phyloP scores from a whole-genome alignment of 53 echinoderm and acorn worm species.

The Pentamera pediparva region DNA sequence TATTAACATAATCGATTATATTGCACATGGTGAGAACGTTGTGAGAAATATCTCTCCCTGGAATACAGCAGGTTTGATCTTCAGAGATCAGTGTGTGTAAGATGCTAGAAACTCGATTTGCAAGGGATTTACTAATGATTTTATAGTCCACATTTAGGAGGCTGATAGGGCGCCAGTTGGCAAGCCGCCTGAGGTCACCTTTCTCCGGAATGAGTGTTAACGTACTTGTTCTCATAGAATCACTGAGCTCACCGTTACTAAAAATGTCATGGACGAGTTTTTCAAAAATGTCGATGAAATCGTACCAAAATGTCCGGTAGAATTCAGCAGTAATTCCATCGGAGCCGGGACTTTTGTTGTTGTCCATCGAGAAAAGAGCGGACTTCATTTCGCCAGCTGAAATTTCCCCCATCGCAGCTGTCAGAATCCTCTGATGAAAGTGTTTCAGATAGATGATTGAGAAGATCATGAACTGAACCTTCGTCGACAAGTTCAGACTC shows the following conservation, averaged over 20 bases:
- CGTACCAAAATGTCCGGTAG: not conserved
- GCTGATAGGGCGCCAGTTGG: constrained; percentile 21
- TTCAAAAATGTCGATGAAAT: not conserved
- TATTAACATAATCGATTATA: not conserved
- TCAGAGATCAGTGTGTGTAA: not conserved
- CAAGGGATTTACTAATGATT: constrained; percentile 13
- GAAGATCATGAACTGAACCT: not conserved
- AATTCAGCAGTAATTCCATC: not conserved
- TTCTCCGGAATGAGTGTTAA: constrained; percentile 21
- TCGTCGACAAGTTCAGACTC: not conserved
- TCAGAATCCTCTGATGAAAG: not conserved
- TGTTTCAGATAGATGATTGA: not conserved
- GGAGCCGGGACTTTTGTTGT: constrained; percentile 18
- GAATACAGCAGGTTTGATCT: constrained; percentile 25
- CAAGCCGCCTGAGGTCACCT: not conserved
- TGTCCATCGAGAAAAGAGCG: constrained; percentile 5
- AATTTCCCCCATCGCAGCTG: not conserved
- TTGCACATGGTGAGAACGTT: constrained; percentile 17
- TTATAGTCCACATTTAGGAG: constrained; percentile 20
- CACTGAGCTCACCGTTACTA: not conserved
- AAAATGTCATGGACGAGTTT: not conserved
- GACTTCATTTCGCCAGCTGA: not conserved
- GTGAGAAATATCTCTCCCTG: constrained; percentile 19
- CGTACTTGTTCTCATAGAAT: not conserved
- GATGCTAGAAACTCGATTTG: not conserved